Evolutionary conservation across 2,113 vertebrate species (phyloP).

Genomic region (Nyctibius bracteatus): DNA sequence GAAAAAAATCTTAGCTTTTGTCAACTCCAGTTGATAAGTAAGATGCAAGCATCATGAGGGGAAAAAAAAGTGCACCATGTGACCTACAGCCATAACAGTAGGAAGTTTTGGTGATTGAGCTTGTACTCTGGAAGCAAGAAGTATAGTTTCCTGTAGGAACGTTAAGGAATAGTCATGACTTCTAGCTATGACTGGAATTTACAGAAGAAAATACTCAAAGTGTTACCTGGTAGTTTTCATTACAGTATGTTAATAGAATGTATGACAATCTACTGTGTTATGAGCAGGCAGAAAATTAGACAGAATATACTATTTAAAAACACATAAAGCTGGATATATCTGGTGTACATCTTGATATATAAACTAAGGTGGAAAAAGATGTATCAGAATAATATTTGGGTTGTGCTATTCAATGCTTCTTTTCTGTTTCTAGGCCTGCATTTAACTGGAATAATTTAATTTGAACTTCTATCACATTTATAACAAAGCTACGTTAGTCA

Average conservation of each 20-base stretch:
- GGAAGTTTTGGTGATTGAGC: neutral
- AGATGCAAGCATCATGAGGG: neutral
- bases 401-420: neutral
- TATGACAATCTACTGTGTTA: too few relatives aligned
- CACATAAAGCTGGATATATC: neutral
- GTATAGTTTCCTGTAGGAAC: neutral
- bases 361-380: neutral
- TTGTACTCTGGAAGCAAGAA: neutral
- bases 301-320: neutral
- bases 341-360: neutral
- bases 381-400: neutral
- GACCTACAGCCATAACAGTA: neutral
- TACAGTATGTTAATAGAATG: neutral
- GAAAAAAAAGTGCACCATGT: neutral
- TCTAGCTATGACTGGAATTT: neutral
- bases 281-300: neutral
- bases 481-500: neutral
- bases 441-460: neutral
- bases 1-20: neutral
- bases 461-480: neutral
- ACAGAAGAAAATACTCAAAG: neutral
- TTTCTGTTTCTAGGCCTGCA: neutral
- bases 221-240: neutral
- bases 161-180: neutral
- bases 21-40: neutral